These are phyloP conservation scores for Chlorocebus sabaeus DNA, from an alignment of 2,113 vertebrate species.

Conservation along the genomic window DNA sequence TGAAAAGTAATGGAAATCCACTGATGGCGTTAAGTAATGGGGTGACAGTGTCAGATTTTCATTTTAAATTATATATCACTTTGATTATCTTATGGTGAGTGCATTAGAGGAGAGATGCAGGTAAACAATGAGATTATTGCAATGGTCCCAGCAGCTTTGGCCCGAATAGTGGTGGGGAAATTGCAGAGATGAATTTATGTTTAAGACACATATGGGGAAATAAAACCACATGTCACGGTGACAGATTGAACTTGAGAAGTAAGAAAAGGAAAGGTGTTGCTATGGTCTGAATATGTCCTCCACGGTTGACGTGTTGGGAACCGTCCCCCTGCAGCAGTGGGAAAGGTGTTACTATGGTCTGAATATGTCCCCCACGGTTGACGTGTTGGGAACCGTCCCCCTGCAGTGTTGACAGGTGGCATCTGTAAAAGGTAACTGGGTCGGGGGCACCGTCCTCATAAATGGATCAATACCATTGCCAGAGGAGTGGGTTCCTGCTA, in stretches of 20 bases:
- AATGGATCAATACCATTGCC: neutral
- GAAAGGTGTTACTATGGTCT: neutral
- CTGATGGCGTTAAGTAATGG: rapidly evolving
- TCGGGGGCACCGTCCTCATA: neutral
- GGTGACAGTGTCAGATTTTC: rapidly evolving
- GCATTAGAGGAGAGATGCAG: rapidly evolving
- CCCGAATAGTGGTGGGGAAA: rapidly evolving
- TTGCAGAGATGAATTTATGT: rapidly evolving
- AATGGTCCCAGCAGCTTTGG: rapidly evolving
- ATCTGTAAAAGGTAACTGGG: neutral
- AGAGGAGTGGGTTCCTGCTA: neutral
- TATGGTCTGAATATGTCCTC: neutral
- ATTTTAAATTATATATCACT: too few species aligned
- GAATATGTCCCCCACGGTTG: neutral
- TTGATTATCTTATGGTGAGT: rapidly evolving
- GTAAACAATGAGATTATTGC: rapidly evolving
- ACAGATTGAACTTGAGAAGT: rapidly evolving
- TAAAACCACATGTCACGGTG: rapidly evolving
- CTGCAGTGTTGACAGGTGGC: neutral
- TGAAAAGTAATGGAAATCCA: neutral
- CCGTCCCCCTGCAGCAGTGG: neutral
- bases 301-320: neutral
- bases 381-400: neutral
- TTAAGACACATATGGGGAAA: rapidly evolving
- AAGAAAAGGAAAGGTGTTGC: neutral